Base-by-base conservation (phyloP, 64 coral and sea anemone genomes). In the Montipora sp. region DNA sequence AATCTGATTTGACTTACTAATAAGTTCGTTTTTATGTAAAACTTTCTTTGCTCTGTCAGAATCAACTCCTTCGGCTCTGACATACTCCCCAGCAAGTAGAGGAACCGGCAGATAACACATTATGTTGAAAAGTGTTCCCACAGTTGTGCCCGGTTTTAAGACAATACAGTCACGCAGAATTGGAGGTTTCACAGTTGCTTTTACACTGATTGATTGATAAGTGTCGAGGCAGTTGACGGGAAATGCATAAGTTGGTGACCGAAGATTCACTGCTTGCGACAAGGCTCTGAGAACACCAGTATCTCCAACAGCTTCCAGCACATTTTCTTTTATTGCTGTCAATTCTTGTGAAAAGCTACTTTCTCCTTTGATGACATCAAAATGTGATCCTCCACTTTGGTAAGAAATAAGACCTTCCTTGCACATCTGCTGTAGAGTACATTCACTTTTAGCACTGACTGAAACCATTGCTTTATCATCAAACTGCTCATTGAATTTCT, bases 81-180 rank as follows among this genome's bases (percentile, higher is more conserved):
- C 95, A 88, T 93, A 96, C 65, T 96, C 95, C 60, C 95, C 95
- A 59, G 87, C 95, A 11, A 96, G 68, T 4, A 96, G 83, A 81
- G 80, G 73, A 22, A 87, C 75, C 63, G 95, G 95, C 21, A 92
- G 87, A 80, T 96, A 78, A 47, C 80, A 63, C 59, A 96, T 83
- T 2, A 96, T 76, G n/a, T 77, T 48, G 82, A 96, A 96, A 18
- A 96, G 76, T 68, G 93, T 93, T 47, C 92, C 88, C 68, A 96
- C 88, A 69, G 91, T 90, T 77, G 95, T 96, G 8, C 90, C 90
- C 21, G 91, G 91, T 83, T 93, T 96, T 55, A 96, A 79, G 22
- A 91, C 88, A 83, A 96, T 68, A 87, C 95, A 96, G 68, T 96
- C 95, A 15, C 55, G 15, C n/a, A 96, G 88, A 44, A 93, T n/a